Base-by-base conservation (phyloP, 2,888 invertebrate genomes). In the Parthenolecanium corni region DNA sequence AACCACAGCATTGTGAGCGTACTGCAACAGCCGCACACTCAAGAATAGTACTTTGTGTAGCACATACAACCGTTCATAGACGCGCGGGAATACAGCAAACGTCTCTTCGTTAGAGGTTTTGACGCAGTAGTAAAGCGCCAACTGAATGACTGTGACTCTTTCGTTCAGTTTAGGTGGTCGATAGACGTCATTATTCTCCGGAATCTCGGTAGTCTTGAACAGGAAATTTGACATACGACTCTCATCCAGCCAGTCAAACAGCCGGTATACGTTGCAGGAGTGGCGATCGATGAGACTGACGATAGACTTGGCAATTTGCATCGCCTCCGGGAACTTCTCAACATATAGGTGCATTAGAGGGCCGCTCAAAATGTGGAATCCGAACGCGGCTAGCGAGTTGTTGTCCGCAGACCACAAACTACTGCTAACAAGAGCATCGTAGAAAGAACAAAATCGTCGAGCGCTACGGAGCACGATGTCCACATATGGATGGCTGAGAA, bases 1-100 rank as follows among this genome's bases (percentile, higher is more conserved):
- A 5, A 25, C 12, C 3, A 53, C 62, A 18, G 52, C 52, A 21
- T 62, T 53, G 31, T 62, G 52, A 11, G 16, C n/a, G 25, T 52
- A 21, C 9, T 36, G 20, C 53, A 53, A 18, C 25, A 62, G 36
- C 3, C 14, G 16, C 1, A 62, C 31, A 2, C 42, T 25, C 4
- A 62, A 18, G 44, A 23, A 62, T 5, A 62, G 21, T 18, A 62
- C 20, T 36, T 53, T 62, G 25, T 62, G 52, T 31, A 53, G 42
- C 14, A 62, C 1, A 46, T 53, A 62, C 21, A 62, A 12, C 16
- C 21, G 38, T 11, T 21, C 18, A 16, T 46, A 62, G 9, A 46
- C 53, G 3, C 6, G 21, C 16, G 62, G 53, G 31, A 62, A 52
- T 44, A 44, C 46, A n/a, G 20, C 23, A 21, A 36, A 31, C 5